A percentile compares a stretch with the other conserved stretches of the same genome.
These are phyloP conservation scores for Mantis religiosa DNA, from an alignment of 2,888 invertebrate genomes.

Conservation along the genomic window DNA sequence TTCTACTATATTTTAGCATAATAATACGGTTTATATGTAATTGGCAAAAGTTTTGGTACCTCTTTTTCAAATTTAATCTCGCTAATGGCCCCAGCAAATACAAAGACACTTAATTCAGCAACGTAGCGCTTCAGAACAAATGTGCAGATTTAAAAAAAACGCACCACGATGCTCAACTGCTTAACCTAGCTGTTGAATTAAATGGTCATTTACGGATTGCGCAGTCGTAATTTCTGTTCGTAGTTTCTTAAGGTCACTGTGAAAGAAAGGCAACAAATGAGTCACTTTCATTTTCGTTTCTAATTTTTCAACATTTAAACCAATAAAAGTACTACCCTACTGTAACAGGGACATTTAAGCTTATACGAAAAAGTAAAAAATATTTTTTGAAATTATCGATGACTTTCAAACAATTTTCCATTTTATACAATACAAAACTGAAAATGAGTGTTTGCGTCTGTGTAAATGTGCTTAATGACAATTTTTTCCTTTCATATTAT, in stretches of 20 bases:
- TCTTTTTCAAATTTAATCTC: neutral
- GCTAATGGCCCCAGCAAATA: neutral
- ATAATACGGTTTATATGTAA: neutral
- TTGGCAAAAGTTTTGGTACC: neutral
- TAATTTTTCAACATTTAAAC: too few species aligned
- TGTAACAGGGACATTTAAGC: too few species aligned
- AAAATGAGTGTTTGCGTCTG: too few species aligned
- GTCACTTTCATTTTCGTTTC: too few species aligned
- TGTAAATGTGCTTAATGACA: too few species aligned
- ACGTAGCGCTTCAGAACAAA: neutral
- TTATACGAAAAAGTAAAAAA: too few species aligned
- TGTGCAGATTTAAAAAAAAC: neutral
- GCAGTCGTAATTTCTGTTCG: neutral
- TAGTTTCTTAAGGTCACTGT: neutral
- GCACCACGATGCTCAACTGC: neutral
- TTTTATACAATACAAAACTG: too few species aligned
- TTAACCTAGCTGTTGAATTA: neutral
- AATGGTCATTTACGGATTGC: neutral
- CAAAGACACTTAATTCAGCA: neutral
- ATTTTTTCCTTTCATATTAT: too few species aligned
- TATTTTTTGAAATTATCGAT: too few species aligned
- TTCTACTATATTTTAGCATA: neutral
- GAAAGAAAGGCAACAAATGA: too few species aligned
- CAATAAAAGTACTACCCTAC: too few species aligned
- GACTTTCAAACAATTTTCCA: too few species aligned